Evolutionary conservation across 2,113 vertebrate species (phyloP), one percentile per base, ranked within the genome.

Genomic region (Triplophysa rosa): DNA sequence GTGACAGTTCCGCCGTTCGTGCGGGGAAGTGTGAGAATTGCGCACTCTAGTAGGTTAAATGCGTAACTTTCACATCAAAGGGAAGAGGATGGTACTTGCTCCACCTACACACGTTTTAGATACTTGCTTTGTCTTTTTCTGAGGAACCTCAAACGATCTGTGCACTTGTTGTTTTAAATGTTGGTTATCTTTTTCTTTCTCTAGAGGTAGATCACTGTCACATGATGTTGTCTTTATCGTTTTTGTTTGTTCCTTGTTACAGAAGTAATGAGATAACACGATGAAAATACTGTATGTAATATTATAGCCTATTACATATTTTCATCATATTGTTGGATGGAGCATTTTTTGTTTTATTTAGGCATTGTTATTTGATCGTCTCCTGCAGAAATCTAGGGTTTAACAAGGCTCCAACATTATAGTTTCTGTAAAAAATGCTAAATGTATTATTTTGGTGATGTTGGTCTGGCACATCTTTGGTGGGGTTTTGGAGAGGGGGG

Each of bases 41-140:
- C 58, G 72, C 72, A 63, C 72, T 74, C 72, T 74, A 74, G 72
- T 74, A 45, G 71, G 71, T 47, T 74, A 45, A 63, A 74, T 24
- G 58, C 40, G 72, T 74, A 74, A 74, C 58, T 74, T 74, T 74
- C 58, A 26, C 71, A 62, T 62, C 71, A 74, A 47, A 74, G 37
- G 21, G 12, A 63, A 47, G 40, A 24, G 58, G 67, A 70, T 29
- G 47, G 72, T 49, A 21, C 24, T 37, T 11, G 40, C 72, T 49
- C 72, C 72, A 74, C 72, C 72, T 74, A 61, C 72, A 61, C 72
- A 59, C 23, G 69, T 71, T 21, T 56, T 72, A 7, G 16, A 52
- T 12, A 45, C 11, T 17, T 58, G 54, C n/a, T 58, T 21, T 58
- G 9, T n/a, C n/a, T 21, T 61, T 72, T 56, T 72, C 4, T 33